Evolutionary conservation across 2,888 invertebrate species (phyloP).

Genomic region (Drosophila helvetica): DNA sequence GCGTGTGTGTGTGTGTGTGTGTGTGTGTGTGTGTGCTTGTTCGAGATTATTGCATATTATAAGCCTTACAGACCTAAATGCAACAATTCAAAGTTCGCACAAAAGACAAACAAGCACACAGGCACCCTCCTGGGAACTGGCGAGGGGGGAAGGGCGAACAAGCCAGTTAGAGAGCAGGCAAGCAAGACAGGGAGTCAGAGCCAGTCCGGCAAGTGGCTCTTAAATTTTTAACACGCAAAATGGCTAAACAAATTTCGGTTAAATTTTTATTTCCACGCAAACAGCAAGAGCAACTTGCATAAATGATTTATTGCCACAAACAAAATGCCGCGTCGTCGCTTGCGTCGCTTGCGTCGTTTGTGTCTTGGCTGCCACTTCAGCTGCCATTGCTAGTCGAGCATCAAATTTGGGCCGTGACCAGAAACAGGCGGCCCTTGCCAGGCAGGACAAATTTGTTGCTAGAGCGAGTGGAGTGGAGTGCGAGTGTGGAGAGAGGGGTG

Average conservation of each 20-base stretch:
- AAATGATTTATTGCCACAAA: conserved; percentile 74
- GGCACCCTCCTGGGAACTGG: neutral
- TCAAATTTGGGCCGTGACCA: conserved; percentile 76
- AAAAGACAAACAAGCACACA: conserved; percentile 34
- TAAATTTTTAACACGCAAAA: conserved; percentile 75
- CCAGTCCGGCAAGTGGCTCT: conserved; percentile 38
- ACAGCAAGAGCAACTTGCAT: conserved; percentile 71
- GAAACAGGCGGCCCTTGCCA: conserved; percentile 64
- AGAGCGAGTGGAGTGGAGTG: conserved; percentile 5
- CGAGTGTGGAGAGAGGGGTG: conserved; percentile 1
- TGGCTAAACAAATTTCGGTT: conserved; percentile 69
- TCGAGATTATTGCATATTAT: conserved; percentile 77
- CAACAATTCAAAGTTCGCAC: conserved; percentile 48
- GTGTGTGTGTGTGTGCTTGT: conserved; percentile 24
- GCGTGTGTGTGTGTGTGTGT: neutral
- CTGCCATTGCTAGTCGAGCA: conserved; percentile 77
- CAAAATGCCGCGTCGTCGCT: conserved; percentile 52
- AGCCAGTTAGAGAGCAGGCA: neutral
- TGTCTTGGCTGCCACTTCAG: conserved; percentile 29
- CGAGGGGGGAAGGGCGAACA: neutral
- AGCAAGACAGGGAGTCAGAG: conserved; percentile 17
- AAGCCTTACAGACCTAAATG: conserved; percentile 60
- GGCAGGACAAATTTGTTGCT: conserved; percentile 66
- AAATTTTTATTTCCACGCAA: conserved; percentile 64
- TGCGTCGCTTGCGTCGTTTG: conserved; percentile 29